Percentiles rank a stretch among this genome's conserved stretches.
phyloP scores from a whole-genome alignment of 2,797 vertebrate species.

The Chaetophractus vellerosus region DNA sequence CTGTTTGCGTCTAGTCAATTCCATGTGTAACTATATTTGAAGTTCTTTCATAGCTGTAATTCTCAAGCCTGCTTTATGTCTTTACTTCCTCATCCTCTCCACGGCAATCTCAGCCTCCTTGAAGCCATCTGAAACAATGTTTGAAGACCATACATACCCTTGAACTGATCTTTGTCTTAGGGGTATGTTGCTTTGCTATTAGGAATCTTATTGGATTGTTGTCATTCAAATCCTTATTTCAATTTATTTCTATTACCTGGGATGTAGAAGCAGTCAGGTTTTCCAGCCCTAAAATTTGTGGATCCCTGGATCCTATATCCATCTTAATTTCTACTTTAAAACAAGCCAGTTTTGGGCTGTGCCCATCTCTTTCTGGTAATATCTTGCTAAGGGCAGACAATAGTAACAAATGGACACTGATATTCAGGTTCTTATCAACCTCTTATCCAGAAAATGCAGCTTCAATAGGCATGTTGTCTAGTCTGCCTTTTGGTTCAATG shows the following conservation, averaged over 20 bases:
- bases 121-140: background rate
- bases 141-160: background rate
- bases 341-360: background rate
- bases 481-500: background rate
- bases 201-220: background rate
- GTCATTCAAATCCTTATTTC: background rate
- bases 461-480: background rate
- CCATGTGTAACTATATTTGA: background rate
- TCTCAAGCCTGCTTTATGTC: background rate
- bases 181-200: background rate
- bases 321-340: background rate
- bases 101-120: background rate
- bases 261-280: background rate
- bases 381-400: background rate
- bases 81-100: background rate
- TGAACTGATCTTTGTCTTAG: background rate
- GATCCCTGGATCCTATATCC: background rate
- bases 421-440: background rate
- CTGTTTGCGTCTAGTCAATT: conserved; percentile 1
- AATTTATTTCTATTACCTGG: background rate
- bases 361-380: background rate
- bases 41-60: background rate
- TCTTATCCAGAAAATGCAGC: background rate
- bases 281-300: background rate
- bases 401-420: background rate